Evolutionary conservation across 1,140 invertebrate species (phyloP).

Genomic region (Latrodectus geometricus): DNA sequence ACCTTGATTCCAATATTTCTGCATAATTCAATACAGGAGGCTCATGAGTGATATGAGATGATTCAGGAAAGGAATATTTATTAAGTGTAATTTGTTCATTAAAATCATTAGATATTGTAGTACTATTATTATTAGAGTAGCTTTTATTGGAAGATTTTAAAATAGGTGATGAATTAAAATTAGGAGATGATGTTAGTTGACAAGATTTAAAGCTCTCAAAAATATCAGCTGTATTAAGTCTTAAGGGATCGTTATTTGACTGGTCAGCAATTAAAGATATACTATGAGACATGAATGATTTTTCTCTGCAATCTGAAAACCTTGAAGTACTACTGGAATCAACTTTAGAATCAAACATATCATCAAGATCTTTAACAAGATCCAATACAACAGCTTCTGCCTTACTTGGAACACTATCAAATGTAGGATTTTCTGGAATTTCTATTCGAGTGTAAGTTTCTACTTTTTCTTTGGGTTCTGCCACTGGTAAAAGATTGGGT

Average conservation of each 20-base stretch:
- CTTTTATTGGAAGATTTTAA: constrained; percentile 22
- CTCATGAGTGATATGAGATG: neutral
- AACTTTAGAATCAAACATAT: constrained; percentile 16
- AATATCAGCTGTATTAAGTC: constrained; percentile 10
- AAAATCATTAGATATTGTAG: constrained; percentile 7
- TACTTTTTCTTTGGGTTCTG: constrained; percentile 28
- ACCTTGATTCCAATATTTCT: constrained; percentile 21
- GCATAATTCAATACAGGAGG: constrained; percentile 21
- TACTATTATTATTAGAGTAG: neutral
- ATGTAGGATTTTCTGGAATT: neutral
- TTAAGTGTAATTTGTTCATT: constrained; percentile 2
- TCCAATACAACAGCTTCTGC: constrained; percentile 4
- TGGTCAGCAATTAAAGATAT: constrained; percentile 31
- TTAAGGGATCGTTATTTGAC: constrained; percentile 26
- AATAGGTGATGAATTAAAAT: neutral
- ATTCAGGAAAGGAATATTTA: constrained; percentile 2
- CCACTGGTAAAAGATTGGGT: constrained; percentile 24
- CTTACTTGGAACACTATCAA: neutral
- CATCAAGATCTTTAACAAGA: constrained; percentile 36
- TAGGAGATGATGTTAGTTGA: no score
- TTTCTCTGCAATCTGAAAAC: constrained; percentile 5
- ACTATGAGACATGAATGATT: neutral
- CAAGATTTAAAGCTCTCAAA: constrained; percentile 22
- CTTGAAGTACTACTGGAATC: neutral
- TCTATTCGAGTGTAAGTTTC: neutral